Evolutionary conservation across 2,113 vertebrate species (phyloP).

Genomic region (Antennarius striatus): DNA sequence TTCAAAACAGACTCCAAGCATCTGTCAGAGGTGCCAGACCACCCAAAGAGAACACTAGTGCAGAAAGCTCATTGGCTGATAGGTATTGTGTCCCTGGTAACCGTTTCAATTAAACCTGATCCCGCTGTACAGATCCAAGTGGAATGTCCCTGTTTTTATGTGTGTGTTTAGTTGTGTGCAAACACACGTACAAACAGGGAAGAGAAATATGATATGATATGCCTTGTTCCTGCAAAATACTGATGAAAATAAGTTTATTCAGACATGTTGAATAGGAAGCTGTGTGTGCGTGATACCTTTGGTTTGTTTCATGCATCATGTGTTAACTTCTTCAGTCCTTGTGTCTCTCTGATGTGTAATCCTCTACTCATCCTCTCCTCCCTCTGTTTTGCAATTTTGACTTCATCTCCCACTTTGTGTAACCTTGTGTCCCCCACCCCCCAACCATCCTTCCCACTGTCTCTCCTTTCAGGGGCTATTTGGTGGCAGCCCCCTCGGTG

Average conservation of each 20-base stretch:
- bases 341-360: constrained; percentile 6
- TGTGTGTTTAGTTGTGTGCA: constrained; percentile 1
- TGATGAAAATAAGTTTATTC: no score
- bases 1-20: constrained; percentile 46
- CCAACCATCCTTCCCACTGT: background rate
- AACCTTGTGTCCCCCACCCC: background rate
- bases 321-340: background rate
- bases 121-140: constrained; percentile 19
- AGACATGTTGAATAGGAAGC: background rate
- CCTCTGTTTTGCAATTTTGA: background rate
- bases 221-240: background rate
- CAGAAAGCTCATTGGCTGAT: constrained; percentile 34
- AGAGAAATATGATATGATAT: background rate
- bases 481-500: constrained; percentile 89
- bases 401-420: background rate
- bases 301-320: background rate
- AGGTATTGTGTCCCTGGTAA: constrained; percentile 39
- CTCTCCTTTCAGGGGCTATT: constrained; percentile 82
- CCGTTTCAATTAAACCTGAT: constrained; percentile 34
- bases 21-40: constrained; percentile 56
- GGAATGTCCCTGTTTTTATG: constrained; percentile 22
- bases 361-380: background rate
- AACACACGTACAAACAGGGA: background rate
- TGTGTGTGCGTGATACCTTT: background rate
- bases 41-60: constrained; percentile 46